Evolutionary conservation across 2,888 invertebrate species (phyloP).

Genomic region (Lasioglossum marginatum): DNA sequence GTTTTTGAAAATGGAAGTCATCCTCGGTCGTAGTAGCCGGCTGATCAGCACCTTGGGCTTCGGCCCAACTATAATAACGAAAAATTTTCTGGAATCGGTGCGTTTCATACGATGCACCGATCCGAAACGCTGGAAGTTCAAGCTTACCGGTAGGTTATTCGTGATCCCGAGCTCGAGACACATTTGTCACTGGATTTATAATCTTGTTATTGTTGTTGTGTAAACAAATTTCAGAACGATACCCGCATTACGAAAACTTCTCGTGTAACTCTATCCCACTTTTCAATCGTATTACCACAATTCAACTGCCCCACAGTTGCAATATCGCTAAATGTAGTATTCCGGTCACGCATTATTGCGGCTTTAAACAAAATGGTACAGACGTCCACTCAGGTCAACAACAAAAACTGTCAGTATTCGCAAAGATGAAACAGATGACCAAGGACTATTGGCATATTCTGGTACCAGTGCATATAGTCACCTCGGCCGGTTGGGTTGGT

Average conservation of each 20-base stretch:
- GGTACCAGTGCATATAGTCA: conserved; percentile 95
- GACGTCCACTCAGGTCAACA: neutral
- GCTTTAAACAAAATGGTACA: conserved; percentile 40
- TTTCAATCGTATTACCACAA: conserved; percentile 33
- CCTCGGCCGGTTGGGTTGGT: conserved; percentile 95
- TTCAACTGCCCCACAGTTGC: conserved; percentile 24
- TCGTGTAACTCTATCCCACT: conserved; percentile 50
- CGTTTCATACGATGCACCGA: conserved; percentile 65
- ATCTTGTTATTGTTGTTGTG: neutral
- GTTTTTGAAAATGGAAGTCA: conserved; percentile 71
- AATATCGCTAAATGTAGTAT: conserved; percentile 38
- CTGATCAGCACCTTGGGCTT: conserved; percentile 59
- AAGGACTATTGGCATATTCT: conserved; percentile 98
- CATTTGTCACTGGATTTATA: neutral
- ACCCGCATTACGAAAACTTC: conserved; percentile 47
- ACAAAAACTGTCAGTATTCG: conserved; percentile 88
- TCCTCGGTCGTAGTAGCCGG: conserved; percentile 67
- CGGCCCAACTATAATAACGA: conserved; percentile 47
- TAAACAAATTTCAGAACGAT: conserved; percentile 59
- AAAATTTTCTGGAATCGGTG: conserved; percentile 46
- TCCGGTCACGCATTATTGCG: conserved; percentile 40
- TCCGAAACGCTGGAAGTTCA: conserved; percentile 54
- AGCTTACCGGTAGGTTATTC: conserved; percentile 60
- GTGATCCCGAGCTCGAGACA: neutral
- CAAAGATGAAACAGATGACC: conserved; percentile 95